Conservation (phyloP, 2,888 invertebrate species). For the Acleris laterana region DNA sequence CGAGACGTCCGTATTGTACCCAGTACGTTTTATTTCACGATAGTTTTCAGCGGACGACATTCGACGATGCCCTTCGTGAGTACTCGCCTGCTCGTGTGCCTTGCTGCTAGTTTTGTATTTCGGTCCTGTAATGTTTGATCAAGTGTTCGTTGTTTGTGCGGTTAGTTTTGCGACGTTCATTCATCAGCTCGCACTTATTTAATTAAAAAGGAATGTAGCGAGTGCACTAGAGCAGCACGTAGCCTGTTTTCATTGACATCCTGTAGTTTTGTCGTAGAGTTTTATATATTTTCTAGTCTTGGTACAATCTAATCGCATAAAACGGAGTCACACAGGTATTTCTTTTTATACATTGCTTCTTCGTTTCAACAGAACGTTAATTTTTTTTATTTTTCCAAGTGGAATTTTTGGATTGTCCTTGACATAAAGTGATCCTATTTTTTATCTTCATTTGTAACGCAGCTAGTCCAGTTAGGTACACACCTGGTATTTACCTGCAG, state of each 20-base stretch:
- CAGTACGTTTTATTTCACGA: conserved; percentile 81
- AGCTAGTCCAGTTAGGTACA: no score
- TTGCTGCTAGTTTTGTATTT: conserved; percentile 36
- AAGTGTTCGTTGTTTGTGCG: conserved; percentile 51
- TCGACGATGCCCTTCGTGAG: conserved; percentile 79
- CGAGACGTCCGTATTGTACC: conserved; percentile 76
- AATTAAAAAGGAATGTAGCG: conserved; percentile 26
- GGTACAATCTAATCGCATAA: not conserved
- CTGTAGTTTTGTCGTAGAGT: conserved; percentile 18
- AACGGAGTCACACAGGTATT: not conserved
- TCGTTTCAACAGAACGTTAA: no score
- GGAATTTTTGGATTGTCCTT: no score
- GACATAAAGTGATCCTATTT: no score
- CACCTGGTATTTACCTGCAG: no score
- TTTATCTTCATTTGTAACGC: no score
- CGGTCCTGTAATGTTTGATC: conserved; percentile 48
- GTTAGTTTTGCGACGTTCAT: conserved; percentile 15
- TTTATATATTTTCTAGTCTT: conserved; percentile 2
- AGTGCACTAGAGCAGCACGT: conserved; percentile 29
- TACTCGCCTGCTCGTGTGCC: conserved; percentile 60
- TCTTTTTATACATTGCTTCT: no score
- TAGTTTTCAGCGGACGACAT: conserved; percentile 72
- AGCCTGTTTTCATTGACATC: conserved; percentile 22
- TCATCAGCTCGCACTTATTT: conserved; percentile 32
- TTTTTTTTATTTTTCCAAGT: no score